Evolutionary conservation across 2,797 vertebrate genomes (phyloP), one percentile per base, ranked within the genome.

Genomic region (Hyperoplus immaculatus): DNA sequence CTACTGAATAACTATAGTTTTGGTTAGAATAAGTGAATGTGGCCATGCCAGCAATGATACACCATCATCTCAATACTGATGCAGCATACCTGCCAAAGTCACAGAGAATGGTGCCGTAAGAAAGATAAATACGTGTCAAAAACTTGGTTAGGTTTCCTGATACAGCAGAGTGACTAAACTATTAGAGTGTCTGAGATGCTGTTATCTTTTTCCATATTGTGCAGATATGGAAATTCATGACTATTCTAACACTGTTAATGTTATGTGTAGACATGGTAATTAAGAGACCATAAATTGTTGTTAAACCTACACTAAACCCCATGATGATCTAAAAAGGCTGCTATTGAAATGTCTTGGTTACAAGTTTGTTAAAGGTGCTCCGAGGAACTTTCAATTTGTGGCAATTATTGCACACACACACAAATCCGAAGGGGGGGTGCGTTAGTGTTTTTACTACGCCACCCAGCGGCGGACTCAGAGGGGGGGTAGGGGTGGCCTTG

Each of bases 81-180:
- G 39, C 5, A 78, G 12, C 12, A 67, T 45, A 62, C 43, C 39
- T 56, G 43, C 15, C 15, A 49, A 58, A 53, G 36, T 63, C 15
- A 38, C 6, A 8, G 6, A n/a, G 11, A 15, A 51, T 51, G 13
- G 36, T n/a, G 38, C 8, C 4, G 13, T 39, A 9, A 61, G 14
- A 63, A 55, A 15, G 1, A 21, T 18, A 41, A 58, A 68, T 14
- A 39, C 16, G 11, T n/a, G 18, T 18, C 13, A 3, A 47, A 42
- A 29, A 29, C 29, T 29, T 29, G 14, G 29, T 29, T 16, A 4
- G 1, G 13, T 55, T 43, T 58, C 14, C n/a, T 56, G 9, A 72
- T 55, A 29, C 29, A 29, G 29, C 29, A 29, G 3, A 29, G 29
- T 29, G 29, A 29, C 29, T 29, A 29, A 29, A 29, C 29, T 29